A percentile compares a stretch with the other conserved stretches of the same genome.
Conservation (phyloP, 2,113 vertebrate genomes). For the Variabilichromis moorii region DNA sequence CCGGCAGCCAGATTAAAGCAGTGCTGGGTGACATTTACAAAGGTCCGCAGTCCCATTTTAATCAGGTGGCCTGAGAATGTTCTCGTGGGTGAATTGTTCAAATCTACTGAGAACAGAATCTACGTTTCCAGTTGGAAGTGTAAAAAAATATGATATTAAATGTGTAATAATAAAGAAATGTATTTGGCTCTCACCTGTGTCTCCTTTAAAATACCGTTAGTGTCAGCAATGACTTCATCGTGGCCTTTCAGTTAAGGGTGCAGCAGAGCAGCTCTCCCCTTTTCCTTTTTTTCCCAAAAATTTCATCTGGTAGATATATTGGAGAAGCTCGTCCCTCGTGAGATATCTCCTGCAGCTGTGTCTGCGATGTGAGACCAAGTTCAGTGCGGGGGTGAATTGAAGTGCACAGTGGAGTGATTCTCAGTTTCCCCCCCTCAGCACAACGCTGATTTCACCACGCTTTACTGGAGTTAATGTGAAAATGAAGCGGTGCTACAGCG, state of each 20-base stretch:
- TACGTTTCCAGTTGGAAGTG: not conserved
- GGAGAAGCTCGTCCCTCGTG: not conserved
- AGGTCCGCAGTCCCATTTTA: constrained; percentile 8
- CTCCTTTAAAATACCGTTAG: not conserved
- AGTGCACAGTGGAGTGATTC: constrained; percentile 40
- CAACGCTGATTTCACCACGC: constrained; percentile 47
- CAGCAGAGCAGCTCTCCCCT: not conserved
- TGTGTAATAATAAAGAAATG: not conserved
- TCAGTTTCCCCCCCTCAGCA: constrained; percentile 5
- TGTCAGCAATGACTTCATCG: not conserved
- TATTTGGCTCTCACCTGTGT: not conserved
- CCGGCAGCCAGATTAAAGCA: constrained; percentile 30
- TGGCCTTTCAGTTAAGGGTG: not conserved
- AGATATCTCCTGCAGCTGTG: constrained; percentile 36
- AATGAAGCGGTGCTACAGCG: constrained; percentile 56
- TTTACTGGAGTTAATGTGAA: constrained; percentile 64
- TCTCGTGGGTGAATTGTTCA: not conserved
- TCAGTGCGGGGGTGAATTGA: constrained; percentile 37
- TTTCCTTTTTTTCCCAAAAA: not conserved
- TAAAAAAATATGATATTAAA: not conserved
- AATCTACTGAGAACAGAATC: not conserved
- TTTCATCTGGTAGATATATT: not conserved
- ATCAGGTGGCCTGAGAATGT: not conserved
- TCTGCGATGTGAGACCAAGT: constrained; percentile 24
- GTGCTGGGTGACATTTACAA: constrained; percentile 36